These are phyloP conservation scores for Tiliqua scincoides DNA, from an alignment of 2,113 vertebrate species.

Conservation along the genomic window DNA sequence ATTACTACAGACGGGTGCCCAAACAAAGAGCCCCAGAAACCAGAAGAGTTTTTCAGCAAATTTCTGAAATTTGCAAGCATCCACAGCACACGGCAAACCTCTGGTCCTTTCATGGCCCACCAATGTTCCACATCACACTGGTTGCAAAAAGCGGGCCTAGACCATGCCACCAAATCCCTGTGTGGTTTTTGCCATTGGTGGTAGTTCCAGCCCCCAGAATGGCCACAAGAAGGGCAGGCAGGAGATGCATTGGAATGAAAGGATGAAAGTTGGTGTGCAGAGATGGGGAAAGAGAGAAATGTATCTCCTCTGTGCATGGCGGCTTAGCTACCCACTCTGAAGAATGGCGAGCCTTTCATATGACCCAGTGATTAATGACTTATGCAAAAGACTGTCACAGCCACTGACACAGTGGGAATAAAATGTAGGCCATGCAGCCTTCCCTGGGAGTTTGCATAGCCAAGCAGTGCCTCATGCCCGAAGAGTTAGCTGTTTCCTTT, in stretches of 20 bases:
- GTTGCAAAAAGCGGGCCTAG: too few species aligned
- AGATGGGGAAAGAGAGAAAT: not conserved
- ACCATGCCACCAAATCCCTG: too few species aligned
- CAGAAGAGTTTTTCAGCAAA: too few species aligned
- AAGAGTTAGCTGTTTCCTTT: slow-evolving; percentile 36
- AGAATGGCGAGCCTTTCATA: slow-evolving; percentile 58
- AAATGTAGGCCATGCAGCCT: slow-evolving; percentile 49
- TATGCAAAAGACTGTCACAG: slow-evolving; percentile 56
- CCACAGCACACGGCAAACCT: too few species aligned
- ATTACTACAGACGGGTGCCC: too few species aligned
- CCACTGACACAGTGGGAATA: slow-evolving; percentile 50
- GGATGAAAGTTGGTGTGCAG: not conserved
- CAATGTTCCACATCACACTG: too few species aligned
- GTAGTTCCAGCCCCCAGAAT: not conserved
- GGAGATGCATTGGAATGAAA: not conserved
- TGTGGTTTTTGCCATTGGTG: not conserved
- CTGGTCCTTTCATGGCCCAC: too few species aligned
- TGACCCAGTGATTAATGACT: slow-evolving; percentile 71
- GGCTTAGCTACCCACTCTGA: slow-evolving; percentile 40
- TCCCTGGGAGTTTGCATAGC: slow-evolving; percentile 36
- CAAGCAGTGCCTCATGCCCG: slow-evolving; percentile 26
- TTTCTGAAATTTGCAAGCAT: too few species aligned
- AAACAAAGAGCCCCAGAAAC: too few species aligned
- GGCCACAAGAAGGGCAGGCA: not conserved
- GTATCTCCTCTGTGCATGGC: not conserved